Percentiles rank a stretch among this genome's conserved stretches.
Conservation (phyloP, 2,113 vertebrate genomes). For the Salvator merianae region DNA sequence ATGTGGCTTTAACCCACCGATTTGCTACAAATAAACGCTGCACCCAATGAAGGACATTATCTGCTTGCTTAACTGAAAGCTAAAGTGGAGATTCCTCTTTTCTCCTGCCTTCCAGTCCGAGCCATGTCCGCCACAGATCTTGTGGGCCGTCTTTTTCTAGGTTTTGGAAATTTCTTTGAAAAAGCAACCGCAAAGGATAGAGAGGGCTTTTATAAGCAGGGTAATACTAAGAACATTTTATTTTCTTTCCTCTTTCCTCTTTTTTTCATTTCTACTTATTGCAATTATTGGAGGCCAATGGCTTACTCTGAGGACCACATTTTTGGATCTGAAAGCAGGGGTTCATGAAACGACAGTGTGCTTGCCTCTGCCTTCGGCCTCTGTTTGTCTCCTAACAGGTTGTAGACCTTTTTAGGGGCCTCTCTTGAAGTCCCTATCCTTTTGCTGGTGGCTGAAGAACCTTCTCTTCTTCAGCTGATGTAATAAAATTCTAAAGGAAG, state of each 20-base stretch:
- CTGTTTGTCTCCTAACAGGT: neutral
- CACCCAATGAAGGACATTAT: constrained; percentile 58
- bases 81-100: neutral
- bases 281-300: neutral
- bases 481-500: no score
- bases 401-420: neutral
- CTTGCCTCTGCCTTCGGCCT: neutral
- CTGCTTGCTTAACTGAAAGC: constrained; percentile 56
- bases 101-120: no score
- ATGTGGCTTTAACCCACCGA: constrained; percentile 79
- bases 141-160: neutral
- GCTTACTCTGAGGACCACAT: neutral
- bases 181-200: no score
- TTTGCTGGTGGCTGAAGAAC: no score
- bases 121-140: neutral
- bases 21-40: constrained; percentile 75
- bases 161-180: no score
- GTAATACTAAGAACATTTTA: neutral
- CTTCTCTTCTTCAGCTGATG: no score
- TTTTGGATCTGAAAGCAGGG: neutral
- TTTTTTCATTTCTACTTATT: neutral
- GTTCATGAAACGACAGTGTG: neutral
- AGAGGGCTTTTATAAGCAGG: no score
- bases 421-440: no score
- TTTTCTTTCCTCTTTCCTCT: neutral